Conservation (phyloP, 2,888 invertebrate genomes). For the Tortricodes alternella region DNA sequence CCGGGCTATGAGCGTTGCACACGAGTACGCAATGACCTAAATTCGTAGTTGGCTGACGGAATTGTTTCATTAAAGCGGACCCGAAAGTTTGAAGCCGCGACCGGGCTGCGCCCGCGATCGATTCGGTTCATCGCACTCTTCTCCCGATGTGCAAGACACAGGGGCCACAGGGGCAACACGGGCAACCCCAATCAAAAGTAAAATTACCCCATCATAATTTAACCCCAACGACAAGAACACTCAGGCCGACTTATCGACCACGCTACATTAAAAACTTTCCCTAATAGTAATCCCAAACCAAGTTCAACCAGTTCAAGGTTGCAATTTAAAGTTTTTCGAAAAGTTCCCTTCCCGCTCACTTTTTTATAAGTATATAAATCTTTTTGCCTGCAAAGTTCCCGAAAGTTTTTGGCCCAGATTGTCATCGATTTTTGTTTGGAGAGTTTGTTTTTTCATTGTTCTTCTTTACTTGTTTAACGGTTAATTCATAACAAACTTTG, state of each 20-base stretch:
- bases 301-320: slow-evolving; percentile 81
- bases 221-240: slow-evolving; percentile 57
- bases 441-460: slow-evolving; percentile 83
- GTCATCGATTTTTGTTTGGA: slow-evolving; percentile 84
- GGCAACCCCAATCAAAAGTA: slow-evolving; percentile 50
- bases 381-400: slow-evolving; percentile 80
- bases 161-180: too few relatives aligned
- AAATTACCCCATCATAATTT: slow-evolving; percentile 58
- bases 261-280: slow-evolving; percentile 72
- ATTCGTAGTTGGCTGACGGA: slow-evolving; percentile 60
- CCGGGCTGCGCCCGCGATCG: slow-evolving; percentile 60
- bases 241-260: slow-evolving; percentile 57
- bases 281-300: slow-evolving; percentile 82
- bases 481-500: slow-evolving; percentile 83
- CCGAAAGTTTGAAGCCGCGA: slow-evolving; percentile 68
- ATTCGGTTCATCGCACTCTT: slow-evolving; percentile 69
- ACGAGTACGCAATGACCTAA: slow-evolving; percentile 70
- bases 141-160: slow-evolving; percentile 51
- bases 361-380: slow-evolving; percentile 83
- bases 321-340: slow-evolving; percentile 84
- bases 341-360: slow-evolving; percentile 79
- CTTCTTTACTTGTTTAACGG: slow-evolving; percentile 83
- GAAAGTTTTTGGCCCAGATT: slow-evolving; percentile 83
- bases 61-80: slow-evolving; percentile 76
- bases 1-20: slow-evolving; percentile 45